These are phyloP conservation scores for Ypsolopha scabrella DNA, from an alignment of 2,888 invertebrate genomes.

Conservation along the genomic window DNA sequence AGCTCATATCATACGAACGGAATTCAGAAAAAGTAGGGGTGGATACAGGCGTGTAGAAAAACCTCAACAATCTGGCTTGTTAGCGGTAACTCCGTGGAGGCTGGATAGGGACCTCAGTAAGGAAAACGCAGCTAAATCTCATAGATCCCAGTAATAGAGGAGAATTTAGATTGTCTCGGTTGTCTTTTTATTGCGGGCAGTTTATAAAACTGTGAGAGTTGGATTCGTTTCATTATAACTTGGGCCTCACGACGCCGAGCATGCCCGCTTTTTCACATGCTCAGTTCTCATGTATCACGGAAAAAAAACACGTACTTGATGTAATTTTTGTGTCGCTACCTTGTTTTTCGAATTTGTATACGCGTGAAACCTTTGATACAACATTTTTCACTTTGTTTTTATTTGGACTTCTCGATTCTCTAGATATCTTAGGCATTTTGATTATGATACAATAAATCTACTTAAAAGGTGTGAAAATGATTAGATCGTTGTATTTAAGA, in stretches of 20 bases:
- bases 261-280: neutral
- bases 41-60: slow-evolving; percentile 8
- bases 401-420: too few species aligned
- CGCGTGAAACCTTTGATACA: too few species aligned
- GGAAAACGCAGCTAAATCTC: slow-evolving; percentile 18
- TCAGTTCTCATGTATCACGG: neutral
- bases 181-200: too few species aligned
- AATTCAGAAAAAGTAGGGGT: neutral
- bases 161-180: too few species aligned
- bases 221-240: slow-evolving; percentile 18
- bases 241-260: slow-evolving; percentile 14
- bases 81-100: slow-evolving; percentile 8
- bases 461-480: too few species aligned
- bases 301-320: neutral
- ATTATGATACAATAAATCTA: too few species aligned
- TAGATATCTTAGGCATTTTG: too few species aligned
- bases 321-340: neutral
- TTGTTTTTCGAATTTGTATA: too few species aligned
- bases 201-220: too few species aligned
- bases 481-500: too few species aligned
- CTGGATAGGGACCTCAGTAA: neutral
- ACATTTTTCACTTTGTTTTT: neutral
- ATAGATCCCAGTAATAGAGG: too few species aligned
- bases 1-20: neutral
- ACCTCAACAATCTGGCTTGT: slow-evolving; percentile 16